Evolutionary conservation across 2,888 invertebrate species (phyloP).

Genomic region (Salticus scenicus): DNA sequence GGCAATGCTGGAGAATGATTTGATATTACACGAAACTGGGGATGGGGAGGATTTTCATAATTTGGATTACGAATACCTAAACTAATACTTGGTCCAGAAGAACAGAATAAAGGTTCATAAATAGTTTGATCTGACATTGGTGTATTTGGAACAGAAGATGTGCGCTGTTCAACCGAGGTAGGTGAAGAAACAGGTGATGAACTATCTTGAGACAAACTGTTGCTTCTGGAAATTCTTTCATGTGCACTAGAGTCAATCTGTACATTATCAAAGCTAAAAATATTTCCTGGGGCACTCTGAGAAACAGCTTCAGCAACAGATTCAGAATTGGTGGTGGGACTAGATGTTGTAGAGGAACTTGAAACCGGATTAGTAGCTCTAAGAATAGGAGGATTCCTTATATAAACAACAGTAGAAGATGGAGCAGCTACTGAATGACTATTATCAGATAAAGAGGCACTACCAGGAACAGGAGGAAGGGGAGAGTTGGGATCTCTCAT

Average conservation of each 20-base stretch:
- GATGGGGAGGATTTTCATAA: slow-evolving; percentile 61
- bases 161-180: slow-evolving; percentile 21
- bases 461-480: slow-evolving; percentile 66
- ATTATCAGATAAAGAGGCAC: background rate
- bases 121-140: slow-evolving; percentile 31
- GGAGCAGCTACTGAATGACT: background rate
- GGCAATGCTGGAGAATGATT: slow-evolving; percentile 55
- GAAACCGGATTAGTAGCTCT: slow-evolving; percentile 15
- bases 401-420: slow-evolving; percentile 46
- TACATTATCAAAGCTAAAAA: slow-evolving; percentile 60
- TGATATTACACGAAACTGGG: slow-evolving; percentile 28
- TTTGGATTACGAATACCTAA: slow-evolving; percentile 58
- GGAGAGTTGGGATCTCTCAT: slow-evolving; percentile 71
- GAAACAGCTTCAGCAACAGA: background rate
- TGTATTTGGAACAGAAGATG: slow-evolving; percentile 39
- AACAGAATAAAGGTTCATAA: slow-evolving; percentile 63
- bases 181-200: slow-evolving; percentile 29
- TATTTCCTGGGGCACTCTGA: slow-evolving; percentile 21
- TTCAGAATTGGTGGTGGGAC: slow-evolving; percentile 8
- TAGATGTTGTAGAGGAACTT: slow-evolving; percentile 24
- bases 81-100: slow-evolving; percentile 17
- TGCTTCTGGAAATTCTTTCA: slow-evolving; percentile 26
- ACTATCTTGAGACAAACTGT: slow-evolving; percentile 42
- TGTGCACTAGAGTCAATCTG: background rate
- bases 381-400: slow-evolving; percentile 44